phyloP scores from a whole-genome alignment of 2,888 invertebrate species.

The Linyphia triangularis region DNA sequence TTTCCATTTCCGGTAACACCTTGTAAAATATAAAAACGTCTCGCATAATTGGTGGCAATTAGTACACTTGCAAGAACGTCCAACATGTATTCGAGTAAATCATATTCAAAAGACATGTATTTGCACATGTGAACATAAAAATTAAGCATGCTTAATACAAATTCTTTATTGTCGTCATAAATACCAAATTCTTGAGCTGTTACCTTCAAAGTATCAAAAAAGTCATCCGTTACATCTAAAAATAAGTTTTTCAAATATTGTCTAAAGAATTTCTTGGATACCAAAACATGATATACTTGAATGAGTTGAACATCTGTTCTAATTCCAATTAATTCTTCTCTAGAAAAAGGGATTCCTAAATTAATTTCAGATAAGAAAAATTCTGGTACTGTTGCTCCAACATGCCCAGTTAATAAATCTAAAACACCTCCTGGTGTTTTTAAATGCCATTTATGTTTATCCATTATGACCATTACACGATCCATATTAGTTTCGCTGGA shows the following conservation, averaged over 20 bases:
- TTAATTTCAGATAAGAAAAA: slow-evolving; percentile 19
- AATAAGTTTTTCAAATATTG: slow-evolving; percentile 38
- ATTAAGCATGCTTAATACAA: slow-evolving; percentile 15
- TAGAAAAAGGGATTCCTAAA: not conserved
- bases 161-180: no score
- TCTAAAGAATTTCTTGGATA: not conserved
- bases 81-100: slow-evolving; percentile 28
- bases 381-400: slow-evolving; percentile 36
- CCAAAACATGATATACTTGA: not conserved
- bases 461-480: no score
- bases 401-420: slow-evolving; percentile 46
- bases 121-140: slow-evolving; percentile 54
- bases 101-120: slow-evolving; percentile 50
- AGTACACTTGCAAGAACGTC: slow-evolving; percentile 39
- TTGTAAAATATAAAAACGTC: slow-evolving; percentile 49
- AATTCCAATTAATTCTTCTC: not conserved
- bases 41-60: slow-evolving; percentile 46
- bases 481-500: no score
- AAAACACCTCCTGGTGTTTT: not conserved
- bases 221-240: not conserved
- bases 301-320: no score
- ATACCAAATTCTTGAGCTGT: not conserved
- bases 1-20: slow-evolving; percentile 51
- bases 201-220: slow-evolving; percentile 13
- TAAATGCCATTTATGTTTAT: slow-evolving; percentile 36